Conservation (phyloP, 2,113 vertebrate genomes). For the Rhinoderma darwinii region DNA sequence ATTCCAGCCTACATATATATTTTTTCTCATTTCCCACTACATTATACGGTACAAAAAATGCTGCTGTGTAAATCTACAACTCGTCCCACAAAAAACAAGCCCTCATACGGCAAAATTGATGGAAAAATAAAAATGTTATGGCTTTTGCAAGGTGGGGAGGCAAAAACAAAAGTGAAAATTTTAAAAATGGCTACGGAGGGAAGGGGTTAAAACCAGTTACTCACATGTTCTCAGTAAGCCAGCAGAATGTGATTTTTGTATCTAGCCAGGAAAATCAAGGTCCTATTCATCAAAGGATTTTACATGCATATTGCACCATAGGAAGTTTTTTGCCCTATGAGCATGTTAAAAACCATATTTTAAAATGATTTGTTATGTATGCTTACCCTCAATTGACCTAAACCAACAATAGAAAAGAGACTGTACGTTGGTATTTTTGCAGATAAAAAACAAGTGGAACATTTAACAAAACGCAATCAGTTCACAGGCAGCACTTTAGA, state of each 20-base stretch:
- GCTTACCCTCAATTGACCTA: slow-evolving; percentile 9
- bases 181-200: too few species aligned
- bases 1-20: too few species aligned
- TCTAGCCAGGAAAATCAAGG: neutral
- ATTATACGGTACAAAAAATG: too few species aligned
- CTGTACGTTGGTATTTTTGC: neutral
- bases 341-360: neutral
- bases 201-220: neutral
- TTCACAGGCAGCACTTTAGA: neutral
- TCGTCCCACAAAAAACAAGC: too few species aligned
- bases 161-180: too few species aligned
- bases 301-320: slow-evolving; percentile 16
- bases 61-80: too few species aligned
- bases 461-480: slow-evolving; percentile 2
- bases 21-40: too few species aligned
- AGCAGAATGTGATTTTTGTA: neutral
- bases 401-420: neutral
- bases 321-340: neutral
- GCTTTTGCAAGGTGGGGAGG: too few species aligned
- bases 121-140: too few species aligned
- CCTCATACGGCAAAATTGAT: too few species aligned
- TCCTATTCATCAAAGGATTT: slow-evolving; percentile 3
- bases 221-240: neutral
- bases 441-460: slow-evolving; percentile 34
- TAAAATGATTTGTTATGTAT: neutral